Conservation (phyloP, 2,797 vertebrate species). For the Parauchenoglanis ngamensis region DNA sequence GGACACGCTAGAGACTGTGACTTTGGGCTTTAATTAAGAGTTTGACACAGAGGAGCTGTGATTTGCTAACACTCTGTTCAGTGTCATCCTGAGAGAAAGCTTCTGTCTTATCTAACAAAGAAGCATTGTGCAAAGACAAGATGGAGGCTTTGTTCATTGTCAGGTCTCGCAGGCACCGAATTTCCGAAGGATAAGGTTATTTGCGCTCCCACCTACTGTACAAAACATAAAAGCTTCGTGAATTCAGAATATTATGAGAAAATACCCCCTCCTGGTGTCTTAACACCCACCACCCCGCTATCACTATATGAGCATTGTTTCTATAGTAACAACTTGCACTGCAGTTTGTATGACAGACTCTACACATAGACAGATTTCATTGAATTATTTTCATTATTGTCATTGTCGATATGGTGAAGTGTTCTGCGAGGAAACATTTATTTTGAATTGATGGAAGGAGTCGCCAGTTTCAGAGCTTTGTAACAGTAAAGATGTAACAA, state of each 20-base stretch:
- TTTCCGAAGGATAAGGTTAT: neutral
- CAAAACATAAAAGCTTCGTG: neutral
- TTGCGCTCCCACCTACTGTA: neutral
- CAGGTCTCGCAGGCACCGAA: neutral
- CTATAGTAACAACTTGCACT: neutral
- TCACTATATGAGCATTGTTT: neutral
- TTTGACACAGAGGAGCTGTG: slow-evolving; percentile 23
- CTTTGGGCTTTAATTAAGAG: slow-evolving; percentile 51
- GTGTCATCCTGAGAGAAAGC: slow-evolving; percentile 14
- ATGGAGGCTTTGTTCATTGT: neutral
- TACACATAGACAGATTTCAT: neutral
- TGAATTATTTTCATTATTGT: too few relatives aligned
- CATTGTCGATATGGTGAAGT: neutral
- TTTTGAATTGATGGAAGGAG: neutral
- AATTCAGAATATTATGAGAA: neutral
- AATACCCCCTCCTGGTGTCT: neutral
- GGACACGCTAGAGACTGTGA: slow-evolving; percentile 6
- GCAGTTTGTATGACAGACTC: neutral
- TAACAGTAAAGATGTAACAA: neutral
- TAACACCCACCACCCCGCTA: neutral
- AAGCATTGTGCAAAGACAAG: neutral
- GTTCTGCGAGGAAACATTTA: neutral
- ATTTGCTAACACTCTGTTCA: slow-evolving; percentile 9
- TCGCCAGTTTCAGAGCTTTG: neutral
- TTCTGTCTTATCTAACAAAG: slow-evolving; percentile 3